phyloP scores from a whole-genome alignment of 2,797 vertebrate genomes.

The Tenualosa ilisha region DNA sequence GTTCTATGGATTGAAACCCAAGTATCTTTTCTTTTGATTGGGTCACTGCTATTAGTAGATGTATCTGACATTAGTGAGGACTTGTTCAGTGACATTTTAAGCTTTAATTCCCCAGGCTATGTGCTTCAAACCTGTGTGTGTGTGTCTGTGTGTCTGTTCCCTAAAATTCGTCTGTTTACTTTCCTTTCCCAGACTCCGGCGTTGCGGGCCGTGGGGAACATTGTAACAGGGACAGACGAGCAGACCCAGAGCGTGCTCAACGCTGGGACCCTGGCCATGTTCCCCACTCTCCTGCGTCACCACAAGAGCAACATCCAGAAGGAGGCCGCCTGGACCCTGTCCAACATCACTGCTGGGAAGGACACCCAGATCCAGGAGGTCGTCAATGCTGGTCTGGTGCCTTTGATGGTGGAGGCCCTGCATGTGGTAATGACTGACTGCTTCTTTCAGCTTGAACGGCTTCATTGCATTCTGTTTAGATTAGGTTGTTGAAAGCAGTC shows the following conservation, averaged over 20 bases:
- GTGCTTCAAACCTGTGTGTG: neutral
- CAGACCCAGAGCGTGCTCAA: conserved; percentile 92
- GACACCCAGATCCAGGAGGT: conserved; percentile 94
- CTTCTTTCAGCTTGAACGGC: neutral
- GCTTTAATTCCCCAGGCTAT: neutral
- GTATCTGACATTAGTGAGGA: neutral
- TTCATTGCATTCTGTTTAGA: no score
- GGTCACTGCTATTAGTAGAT: neutral
- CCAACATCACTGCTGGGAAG: conserved; percentile 94
- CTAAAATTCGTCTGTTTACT: neutral
- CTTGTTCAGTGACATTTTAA: neutral
- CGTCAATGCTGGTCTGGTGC: conserved; percentile 86
- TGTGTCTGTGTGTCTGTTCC: neutral
- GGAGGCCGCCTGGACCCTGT: conserved; percentile 95
- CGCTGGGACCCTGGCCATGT: conserved; percentile 79
- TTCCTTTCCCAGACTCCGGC: conserved; percentile 81
- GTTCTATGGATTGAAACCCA: neutral
- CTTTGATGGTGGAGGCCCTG: conserved; percentile 83
- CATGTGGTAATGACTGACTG: conserved; percentile 69
- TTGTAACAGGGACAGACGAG: conserved; percentile 96
- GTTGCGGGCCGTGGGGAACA: conserved; percentile 90
- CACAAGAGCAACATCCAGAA: conserved; percentile 93
- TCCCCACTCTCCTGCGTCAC: conserved; percentile 83
- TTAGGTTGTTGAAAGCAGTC: no score
- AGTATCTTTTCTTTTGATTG: neutral